Evolutionary conservation across 2,797 vertebrate species (phyloP), one percentile per base, ranked within the genome.

Genomic region (Rhincodon typus): DNA sequence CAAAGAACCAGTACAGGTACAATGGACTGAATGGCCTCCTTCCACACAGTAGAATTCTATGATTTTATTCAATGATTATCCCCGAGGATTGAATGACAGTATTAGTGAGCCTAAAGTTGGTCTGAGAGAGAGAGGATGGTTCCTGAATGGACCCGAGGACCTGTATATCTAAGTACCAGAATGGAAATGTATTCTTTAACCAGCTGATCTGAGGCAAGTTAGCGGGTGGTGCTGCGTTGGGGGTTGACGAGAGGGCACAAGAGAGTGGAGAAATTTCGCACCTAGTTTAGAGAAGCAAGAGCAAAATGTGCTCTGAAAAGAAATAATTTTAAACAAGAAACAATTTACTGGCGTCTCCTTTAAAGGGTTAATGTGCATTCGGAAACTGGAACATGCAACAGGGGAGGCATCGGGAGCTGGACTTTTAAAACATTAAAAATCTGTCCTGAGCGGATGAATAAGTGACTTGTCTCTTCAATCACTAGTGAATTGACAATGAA

Each of bases 381-480:
- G 62, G 87, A 62, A 90, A 57, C 87, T 62, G 53, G 57, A 53
- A 66, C 15, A 90, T 19, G 27, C 7, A 62, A 90, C 17, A n/a
- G 30, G 30, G 87, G 19, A 90, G 1, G 57, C 87, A n/a, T 34
- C 87, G 17, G 53, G 34, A 90, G 87, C 53, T 90, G 87, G 15
- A 66, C 27, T 90, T 90, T 90, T 90, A 90, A 90, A 66, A 90
- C 87, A 62, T 90, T 62, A 62, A 66, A 90, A 90, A 66, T 62
- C 87, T 19, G 57, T 66, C 87, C 53, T 62, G 87, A 21, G 30
- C 57, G 87, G 57, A 66, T 90, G 87, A 90, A 90, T 90, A 66
- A 90, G 53, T 66, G 57, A 90, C 87, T 90, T 90, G 87, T 90
- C 87, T 90, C 87, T 62, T 90, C 87, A 90, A 90, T 57, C 53